Evolutionary conservation across 2,113 vertebrate species (phyloP).

Genomic region (Bos javanicus): DNA sequence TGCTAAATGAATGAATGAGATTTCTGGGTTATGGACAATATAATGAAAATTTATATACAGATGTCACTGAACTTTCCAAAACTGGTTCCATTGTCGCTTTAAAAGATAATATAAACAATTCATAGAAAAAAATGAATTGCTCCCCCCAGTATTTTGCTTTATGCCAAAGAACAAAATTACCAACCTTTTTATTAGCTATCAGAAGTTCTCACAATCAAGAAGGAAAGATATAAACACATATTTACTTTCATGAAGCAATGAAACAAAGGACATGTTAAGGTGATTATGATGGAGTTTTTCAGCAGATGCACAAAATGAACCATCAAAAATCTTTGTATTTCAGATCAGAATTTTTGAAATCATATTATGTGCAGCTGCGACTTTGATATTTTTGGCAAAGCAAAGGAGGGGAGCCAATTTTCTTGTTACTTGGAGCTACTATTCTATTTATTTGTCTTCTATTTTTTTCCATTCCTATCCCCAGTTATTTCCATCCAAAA

Average conservation of each 20-base stretch:
- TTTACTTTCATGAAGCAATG: neutral
- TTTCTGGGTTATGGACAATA: neutral
- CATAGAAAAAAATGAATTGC: neutral
- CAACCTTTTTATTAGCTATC: neutral
- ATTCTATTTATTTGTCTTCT: neutral
- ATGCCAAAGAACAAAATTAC: neutral
- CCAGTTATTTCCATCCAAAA: conserved; percentile 15
- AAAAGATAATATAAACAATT: neutral
- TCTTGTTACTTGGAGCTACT: neutral
- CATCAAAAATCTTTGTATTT: neutral
- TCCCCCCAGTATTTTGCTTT: neutral
- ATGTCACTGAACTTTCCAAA: neutral
- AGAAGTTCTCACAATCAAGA: neutral
- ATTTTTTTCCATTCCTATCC: neutral
- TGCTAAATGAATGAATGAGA: neutral
- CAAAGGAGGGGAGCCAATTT: neutral
- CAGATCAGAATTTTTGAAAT: neutral
- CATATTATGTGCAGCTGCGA: neutral
- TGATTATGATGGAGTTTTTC: neutral
- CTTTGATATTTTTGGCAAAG: neutral
- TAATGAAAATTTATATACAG: neutral
- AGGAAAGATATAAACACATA: neutral
- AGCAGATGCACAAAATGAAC: neutral
- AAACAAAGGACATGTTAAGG: neutral
- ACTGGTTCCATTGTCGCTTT: neutral